A percentile compares a stretch with the other conserved stretches of the same genome.
These are phyloP conservation scores for Hemicordylus capensis DNA, from an alignment of 2,113 vertebrate species.

Conservation along the genomic window DNA sequence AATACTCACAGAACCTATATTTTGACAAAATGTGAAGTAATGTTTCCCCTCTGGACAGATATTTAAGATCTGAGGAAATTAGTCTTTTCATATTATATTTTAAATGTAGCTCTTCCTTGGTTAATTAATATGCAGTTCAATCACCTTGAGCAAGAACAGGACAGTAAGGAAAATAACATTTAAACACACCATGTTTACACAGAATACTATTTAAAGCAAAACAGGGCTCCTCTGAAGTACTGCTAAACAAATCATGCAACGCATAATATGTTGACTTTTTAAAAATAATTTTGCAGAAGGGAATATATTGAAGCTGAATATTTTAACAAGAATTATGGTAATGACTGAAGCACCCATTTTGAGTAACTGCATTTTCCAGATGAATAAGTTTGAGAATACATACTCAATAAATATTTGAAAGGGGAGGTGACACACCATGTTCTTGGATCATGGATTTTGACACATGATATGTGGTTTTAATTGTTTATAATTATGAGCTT, in stretches of 20 bases:
- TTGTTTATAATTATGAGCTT: neutral
- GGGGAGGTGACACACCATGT: neutral
- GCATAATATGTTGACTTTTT: slow-evolving; percentile 5
- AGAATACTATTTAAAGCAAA: slow-evolving; percentile 34
- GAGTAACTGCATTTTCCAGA: slow-evolving; percentile 47
- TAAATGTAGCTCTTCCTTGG: neutral
- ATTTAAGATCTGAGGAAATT: neutral
- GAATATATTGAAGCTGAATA: slow-evolving; percentile 26
- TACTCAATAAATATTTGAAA: neutral
- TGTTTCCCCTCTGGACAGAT: neutral
- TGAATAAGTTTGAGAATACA: slow-evolving; percentile 15
- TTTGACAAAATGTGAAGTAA: slow-evolving; percentile 15
- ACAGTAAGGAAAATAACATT: neutral
- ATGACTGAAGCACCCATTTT: slow-evolving; percentile 32
- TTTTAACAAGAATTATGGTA: slow-evolving; percentile 48
- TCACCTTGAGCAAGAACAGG: neutral
- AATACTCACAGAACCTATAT: neutral
- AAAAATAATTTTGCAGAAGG: neutral
- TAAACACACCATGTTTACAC: slow-evolving; percentile 24
- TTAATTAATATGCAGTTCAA: slow-evolving; percentile 34
- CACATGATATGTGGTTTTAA: slow-evolving; percentile 16
- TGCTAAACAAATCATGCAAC: slow-evolving; percentile 38
- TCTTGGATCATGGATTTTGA: slow-evolving; percentile 17
- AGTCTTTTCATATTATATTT: neutral
- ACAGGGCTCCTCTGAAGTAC: slow-evolving; percentile 22